Conservation (phyloP, 1,140 invertebrate species). For the Drosophila truncata region DNA sequence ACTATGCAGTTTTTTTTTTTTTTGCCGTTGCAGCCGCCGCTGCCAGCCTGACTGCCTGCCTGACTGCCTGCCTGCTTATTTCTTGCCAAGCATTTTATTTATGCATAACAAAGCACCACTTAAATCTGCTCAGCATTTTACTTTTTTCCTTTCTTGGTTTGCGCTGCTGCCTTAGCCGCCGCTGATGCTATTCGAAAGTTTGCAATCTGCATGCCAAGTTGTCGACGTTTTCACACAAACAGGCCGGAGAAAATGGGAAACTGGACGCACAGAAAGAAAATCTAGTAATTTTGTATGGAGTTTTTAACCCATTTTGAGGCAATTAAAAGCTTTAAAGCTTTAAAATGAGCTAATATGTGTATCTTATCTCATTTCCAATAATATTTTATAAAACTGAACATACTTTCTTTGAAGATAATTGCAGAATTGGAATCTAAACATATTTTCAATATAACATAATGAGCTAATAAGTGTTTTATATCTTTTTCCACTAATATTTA, state of each 20-base stretch:
- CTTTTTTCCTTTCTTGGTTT: slow-evolving; percentile 36
- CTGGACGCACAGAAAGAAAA: slow-evolving; percentile 4
- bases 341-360: neutral
- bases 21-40: slow-evolving; percentile 1
- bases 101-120: slow-evolving; percentile 83
- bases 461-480: too few species aligned
- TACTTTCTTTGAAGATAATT: neutral
- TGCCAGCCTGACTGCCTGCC: slow-evolving; percentile 8
- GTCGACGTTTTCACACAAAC: slow-evolving; percentile 82
- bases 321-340: neutral
- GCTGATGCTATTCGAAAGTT: slow-evolving; percentile 74
- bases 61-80: slow-evolving; percentile 58
- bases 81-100: slow-evolving; percentile 78
- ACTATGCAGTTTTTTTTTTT: slow-evolving; percentile 27
- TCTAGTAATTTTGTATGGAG: neutral
- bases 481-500: too few species aligned
- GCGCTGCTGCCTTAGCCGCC: slow-evolving; percentile 37
- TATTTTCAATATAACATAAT: too few species aligned
- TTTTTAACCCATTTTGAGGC: neutral
- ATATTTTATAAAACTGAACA: neutral
- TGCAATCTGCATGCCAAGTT: slow-evolving; percentile 83
- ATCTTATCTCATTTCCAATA: neutral
- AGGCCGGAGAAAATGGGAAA: slow-evolving; percentile 51
- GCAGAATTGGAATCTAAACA: too few species aligned
- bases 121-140: slow-evolving; percentile 77